Evolutionary conservation across 1,140 invertebrate species (phyloP), one percentile per base, ranked within the genome.

Genomic region (Lucilia sericata): DNA sequence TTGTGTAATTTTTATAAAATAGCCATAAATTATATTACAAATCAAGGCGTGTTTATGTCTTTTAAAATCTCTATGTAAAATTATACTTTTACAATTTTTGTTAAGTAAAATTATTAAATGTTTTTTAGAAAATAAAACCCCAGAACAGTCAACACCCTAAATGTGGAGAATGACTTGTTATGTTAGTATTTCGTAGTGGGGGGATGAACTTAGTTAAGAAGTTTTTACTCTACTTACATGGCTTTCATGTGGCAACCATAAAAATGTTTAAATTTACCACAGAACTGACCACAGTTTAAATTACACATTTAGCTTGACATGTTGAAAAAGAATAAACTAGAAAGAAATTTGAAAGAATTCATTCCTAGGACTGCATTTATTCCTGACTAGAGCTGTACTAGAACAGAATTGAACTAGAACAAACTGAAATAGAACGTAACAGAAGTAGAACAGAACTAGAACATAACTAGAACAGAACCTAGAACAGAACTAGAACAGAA

Each of bases 11-110:
- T 55, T 55, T 13, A 17, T 55, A 55, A 55, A 10, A 70, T 70
- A 70, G 21, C 19, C 65, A 21, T 21, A 21, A 70, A 21, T 21
- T 70, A 19, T 9, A 25, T 21, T 7, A 70, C n/a, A 21, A 70
- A 70, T 70, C 65, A 70, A 70, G 65, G 65, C 65, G 65, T 70
- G 65, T 70, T 70, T 70, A 21, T 70, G 65, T 70, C 65, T 70
- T 70, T 21, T 70, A 70, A 12, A 70, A 70, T 21, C 8, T 25
- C 7, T n/a, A 21, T 70, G n/a, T 70, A 70, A 70, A 21, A 0
- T 70, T 10, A 12, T 70, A n/a, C 9, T 21, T 25, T 42, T 10
- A 42, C 10, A 42, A 8, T 42, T 42, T 42, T 42, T 8, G 0
- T 10, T 10, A 70, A 70, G 65, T 7, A 60, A 70, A 70, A 70